Evolutionary conservation across 2,888 invertebrate species (phyloP).

Genomic region (Caenorhabditis japonica): DNA sequence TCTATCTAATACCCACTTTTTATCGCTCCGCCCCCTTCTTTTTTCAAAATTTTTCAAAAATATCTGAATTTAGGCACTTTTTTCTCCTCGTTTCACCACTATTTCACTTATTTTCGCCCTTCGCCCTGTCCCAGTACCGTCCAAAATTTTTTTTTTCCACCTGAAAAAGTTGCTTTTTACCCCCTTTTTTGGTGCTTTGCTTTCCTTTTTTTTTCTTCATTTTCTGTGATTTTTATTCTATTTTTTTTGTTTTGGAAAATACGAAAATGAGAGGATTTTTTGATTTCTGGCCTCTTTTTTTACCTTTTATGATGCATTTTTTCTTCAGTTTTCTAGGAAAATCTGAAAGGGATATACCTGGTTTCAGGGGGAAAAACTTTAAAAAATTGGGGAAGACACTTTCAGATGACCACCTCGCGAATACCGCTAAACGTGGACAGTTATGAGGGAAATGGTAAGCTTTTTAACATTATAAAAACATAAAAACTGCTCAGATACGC

Average conservation of each 20-base stretch:
- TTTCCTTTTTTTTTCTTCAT: background rate
- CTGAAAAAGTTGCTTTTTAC: too few relatives aligned
- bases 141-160: background rate
- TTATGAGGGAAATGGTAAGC: conserved; percentile 38
- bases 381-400: too few relatives aligned
- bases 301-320: too few relatives aligned
- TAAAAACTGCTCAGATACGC: conserved; percentile 10
- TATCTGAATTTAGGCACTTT: background rate
- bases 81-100: background rate
- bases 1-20: conserved; percentile 1
- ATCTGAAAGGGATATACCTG: too few relatives aligned
- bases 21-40: background rate
- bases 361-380: background rate
- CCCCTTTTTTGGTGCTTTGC: too few relatives aligned
- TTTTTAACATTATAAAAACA: conserved; percentile 1
- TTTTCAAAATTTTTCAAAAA: conserved; percentile 2
- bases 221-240: background rate
- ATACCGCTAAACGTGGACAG: conserved; percentile 30
- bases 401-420: too few relatives aligned
- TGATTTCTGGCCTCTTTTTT: too few relatives aligned
- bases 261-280: background rate
- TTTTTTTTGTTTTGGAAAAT: background rate
- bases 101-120: conserved; percentile 15
- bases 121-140: background rate
- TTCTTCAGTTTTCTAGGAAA: too few relatives aligned